Conservation (phyloP, 2,797 vertebrate species). For the Alfaro cultratus region DNA sequence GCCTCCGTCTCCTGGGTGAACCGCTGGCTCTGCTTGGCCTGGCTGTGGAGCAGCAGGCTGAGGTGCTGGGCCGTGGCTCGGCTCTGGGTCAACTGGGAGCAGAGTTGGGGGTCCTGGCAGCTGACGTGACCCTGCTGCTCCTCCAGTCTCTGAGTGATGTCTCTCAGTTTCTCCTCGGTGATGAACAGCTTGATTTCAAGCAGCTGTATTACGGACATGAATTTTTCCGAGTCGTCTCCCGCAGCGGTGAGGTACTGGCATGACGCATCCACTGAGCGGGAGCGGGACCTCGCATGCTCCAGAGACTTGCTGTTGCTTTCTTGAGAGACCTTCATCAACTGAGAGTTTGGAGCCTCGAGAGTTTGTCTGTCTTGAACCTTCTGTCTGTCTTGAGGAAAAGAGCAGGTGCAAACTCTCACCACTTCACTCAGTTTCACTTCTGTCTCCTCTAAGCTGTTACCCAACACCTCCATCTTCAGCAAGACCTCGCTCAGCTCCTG, state of each 20-base stretch:
- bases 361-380: conserved; percentile 32
- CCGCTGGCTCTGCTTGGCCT: conserved; percentile 80
- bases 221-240: conserved; percentile 80
- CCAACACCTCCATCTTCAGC: conserved; percentile 87
- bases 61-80: conserved; percentile 80
- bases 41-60: conserved; percentile 84
- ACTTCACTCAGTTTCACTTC: conserved; percentile 82
- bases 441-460: conserved; percentile 87
- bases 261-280: conserved; percentile 59
- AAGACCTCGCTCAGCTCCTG: conserved; percentile 87
- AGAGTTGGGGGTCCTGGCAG: conserved; percentile 85
- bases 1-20: conserved; percentile 75
- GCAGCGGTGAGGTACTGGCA: conserved; percentile 59
- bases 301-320: conserved; percentile 71
- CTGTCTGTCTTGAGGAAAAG: conserved; percentile 17
- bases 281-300: conserved; percentile 40
- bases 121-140: conserved; percentile 84
- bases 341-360: conserved; percentile 51
- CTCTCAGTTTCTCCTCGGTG: conserved; percentile 91
- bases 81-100: conserved; percentile 84
- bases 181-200: conserved; percentile 90
- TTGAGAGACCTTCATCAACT: conserved; percentile 73
- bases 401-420: conserved; percentile 66
- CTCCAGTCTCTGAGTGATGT: conserved; percentile 87
- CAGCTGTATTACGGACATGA: conserved; percentile 88